Base-by-base conservation (phyloP, 2,888 invertebrate genomes). In the Hemaris fuciformis region DNA sequence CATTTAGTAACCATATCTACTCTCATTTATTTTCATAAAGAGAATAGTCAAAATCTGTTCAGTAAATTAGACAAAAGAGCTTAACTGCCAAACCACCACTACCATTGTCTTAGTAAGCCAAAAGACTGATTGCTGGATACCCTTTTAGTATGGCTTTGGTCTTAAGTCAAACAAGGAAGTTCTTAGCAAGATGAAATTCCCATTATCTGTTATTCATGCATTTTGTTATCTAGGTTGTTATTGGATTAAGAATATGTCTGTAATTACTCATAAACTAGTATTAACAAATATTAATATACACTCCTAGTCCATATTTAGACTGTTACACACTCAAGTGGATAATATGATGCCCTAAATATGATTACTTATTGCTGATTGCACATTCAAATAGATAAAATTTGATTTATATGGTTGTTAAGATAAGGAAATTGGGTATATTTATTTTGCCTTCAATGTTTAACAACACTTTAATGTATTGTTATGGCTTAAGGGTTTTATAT, bases 351-450 rank as follows among this genome's bases (percentile, higher is more conserved):
- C 53, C 53, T 10, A 53, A 27, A 31, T 53, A 18, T 31, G 25
- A 53, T 53, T 53, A 6, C 48, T 27, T 27, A 27, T 27, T 15
- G 15, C 23, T 48, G 15, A 27, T 27, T 48, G 15, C 25, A 31
- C 53, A 31, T 53, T 53, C 10, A 53, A 53, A 53, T 53, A 48
- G 53, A 53, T 53, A 18, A 31, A 20, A 31, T 27, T 18, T 53
- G 31, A 53, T 53, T 53, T 53, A 53, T 53, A 27, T 27, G 53
- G 53, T 27, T 18, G 27, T 53, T 53, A 27, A 48, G 31, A 53
- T 53, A 53, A 53, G 6, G 25, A 25, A 15, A 38, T 38, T 38
- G 38, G 38, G 38, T 38, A n/a, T n/a, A 38, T 38, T n/a, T 13
- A n/a, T 38, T 38, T n/a, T 38, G 38, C 13, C n/a, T n/a, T 13